A percentile compares a stretch with the other conserved stretches of the same genome.
Conservation (phyloP, 1,140 invertebrate species). For the Aphidius gifuensis region DNA sequence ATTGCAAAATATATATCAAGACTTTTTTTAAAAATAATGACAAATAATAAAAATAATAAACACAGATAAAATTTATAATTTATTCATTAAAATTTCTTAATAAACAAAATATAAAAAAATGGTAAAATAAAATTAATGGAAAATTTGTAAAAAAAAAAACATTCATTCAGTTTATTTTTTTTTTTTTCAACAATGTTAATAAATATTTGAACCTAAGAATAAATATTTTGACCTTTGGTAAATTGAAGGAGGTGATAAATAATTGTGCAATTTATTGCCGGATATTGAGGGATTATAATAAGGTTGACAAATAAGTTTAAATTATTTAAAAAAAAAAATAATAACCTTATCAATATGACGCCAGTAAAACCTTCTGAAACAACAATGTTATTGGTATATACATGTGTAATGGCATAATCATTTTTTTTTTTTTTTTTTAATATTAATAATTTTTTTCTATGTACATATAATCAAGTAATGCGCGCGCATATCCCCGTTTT, state of each 20-base stretch:
- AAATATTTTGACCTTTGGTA: too few relatives aligned
- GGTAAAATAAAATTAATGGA: too few relatives aligned
- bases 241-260: too few relatives aligned
- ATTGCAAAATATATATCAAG: not conserved
- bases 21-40: not conserved
- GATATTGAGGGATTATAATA: too few relatives aligned
- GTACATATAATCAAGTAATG: conserved; percentile 27
- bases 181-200: too few relatives aligned
- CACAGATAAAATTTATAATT: not conserved
- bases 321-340: not conserved
- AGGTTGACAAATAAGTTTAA: too few relatives aligned
- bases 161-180: too few relatives aligned
- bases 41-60: not conserved
- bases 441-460: not conserved
- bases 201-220: too few relatives aligned
- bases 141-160: too few relatives aligned
- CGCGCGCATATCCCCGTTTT: conserved; percentile 45
- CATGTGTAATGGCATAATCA: not conserved
- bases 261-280: too few relatives aligned
- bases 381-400: not conserved
- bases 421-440: not conserved
- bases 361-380: too few relatives aligned
- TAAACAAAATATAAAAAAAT: not conserved
- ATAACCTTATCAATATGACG: not conserved
- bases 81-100: not conserved